Evolutionary conservation across 1,140 invertebrate genomes (phyloP), one percentile per base, ranked within the genome.

Genomic region (Medauroidea extradentata): DNA sequence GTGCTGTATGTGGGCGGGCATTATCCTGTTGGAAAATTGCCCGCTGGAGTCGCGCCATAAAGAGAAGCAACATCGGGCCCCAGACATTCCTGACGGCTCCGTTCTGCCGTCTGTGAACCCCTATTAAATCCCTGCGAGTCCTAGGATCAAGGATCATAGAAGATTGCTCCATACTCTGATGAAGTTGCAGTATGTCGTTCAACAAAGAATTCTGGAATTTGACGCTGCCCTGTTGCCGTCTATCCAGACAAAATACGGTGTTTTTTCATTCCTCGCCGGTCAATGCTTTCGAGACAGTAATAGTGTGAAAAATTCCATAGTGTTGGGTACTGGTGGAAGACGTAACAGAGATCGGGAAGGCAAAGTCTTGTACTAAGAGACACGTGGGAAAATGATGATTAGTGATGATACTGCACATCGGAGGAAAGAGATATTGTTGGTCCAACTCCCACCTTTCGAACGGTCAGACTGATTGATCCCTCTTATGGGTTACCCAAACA

Each of bases 21-120:
- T 51, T 51, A 51, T 51, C 49, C 23, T 51, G 49, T 18, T 29
- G 23, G 23, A 51, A 29, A 51, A 51, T 23, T 9, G 5, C 49
- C 11, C 18, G 23, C 29, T 23, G 49, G 18, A 51, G 49, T 13
- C 13, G 7, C 18, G 5, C 49, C 23, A 25, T 51, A 14, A 51
- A 8, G 44, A 14, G n/a, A n/a, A n/a, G n/a, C n/a, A n/a, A n/a
- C n/a, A n/a, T n/a, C n/a, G n/a, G 44, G 44, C 44, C 19, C 9
- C 18, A 48, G 44, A 19, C 9, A 8, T 8, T 19, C 8, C 44
- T 19, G 19, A 19, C 13, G 13, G 44, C 9, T 9, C 44, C 13
- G 9, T 11, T 48, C 8, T 9, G 18, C 44, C 11, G 44, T 48
- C 9, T 9, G 18, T 14, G 44, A 9, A 9, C 11, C 44, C 9